Conservation (phyloP, 2,888 invertebrate genomes). For the Papilio demoleus region DNA sequence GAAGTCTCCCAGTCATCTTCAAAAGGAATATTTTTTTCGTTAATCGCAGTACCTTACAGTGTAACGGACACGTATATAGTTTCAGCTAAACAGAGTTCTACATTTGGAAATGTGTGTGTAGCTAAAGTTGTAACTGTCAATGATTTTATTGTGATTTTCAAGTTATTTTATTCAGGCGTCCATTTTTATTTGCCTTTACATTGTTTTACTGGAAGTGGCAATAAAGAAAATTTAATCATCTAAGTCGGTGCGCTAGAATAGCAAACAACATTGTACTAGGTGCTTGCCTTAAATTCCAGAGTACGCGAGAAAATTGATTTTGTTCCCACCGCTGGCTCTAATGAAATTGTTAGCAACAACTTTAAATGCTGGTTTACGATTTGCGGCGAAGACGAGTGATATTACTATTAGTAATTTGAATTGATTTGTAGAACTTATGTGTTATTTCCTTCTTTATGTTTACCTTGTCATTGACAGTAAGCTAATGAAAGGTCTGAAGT, state of each 20-base stretch:
- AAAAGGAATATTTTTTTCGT: slow-evolving; percentile 26
- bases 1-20: slow-evolving; percentile 75
- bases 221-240: slow-evolving; percentile 8
- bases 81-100: no score
- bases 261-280: slow-evolving; percentile 16
- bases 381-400: slow-evolving; percentile 8
- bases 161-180: neutral
- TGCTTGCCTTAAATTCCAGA: slow-evolving; percentile 11
- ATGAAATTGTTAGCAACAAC: slow-evolving; percentile 21
- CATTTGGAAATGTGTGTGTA: no score
- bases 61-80: no score
- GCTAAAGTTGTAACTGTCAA: no score
- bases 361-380: slow-evolving; percentile 21
- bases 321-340: slow-evolving; percentile 18
- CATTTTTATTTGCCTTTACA: neutral
- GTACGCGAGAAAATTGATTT: slow-evolving; percentile 20
- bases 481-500: no score
- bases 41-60: no score
- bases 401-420: neutral
- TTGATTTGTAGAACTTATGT: neutral
- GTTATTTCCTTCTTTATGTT: neutral
- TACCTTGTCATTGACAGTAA: neutral
- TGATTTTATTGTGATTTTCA: no score
- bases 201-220: neutral
- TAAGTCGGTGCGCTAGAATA: neutral